Base-by-base conservation (phyloP, 2,888 invertebrate genomes). In the Trissolcus japonicus region DNA sequence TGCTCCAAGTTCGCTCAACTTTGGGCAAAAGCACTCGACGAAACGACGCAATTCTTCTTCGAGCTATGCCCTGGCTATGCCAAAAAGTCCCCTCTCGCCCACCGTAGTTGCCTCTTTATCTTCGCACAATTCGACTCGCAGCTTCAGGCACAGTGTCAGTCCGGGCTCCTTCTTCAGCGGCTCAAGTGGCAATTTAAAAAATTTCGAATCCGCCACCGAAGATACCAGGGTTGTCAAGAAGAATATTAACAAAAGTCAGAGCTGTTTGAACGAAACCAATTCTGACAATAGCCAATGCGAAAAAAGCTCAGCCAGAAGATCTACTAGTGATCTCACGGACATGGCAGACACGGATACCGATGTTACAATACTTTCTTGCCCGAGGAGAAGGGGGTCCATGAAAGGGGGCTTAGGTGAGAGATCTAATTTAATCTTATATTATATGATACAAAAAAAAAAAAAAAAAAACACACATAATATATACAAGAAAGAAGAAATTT, bases 311-410 rank as follows among this genome's bases (percentile, higher is more conserved):
- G 76, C 85, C 80, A 91, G 94, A 60, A 94, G 94, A 83, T 95
- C 95, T 0, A 95, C 95, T 1, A 95, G 95, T 17, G 95, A 95
- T 89, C 89, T 95, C 81, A 93, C 93, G 7, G 93, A 94, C 79
- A 86, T 91, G 80, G 90, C 89, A 19, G 90, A 93, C 79, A 91
- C 91, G 1, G 92, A 92, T 14, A 91, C 92, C 3, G 91, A 91
- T 16, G 91, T 92, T 66, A 93, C 93, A 0, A 89, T 92, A 3
- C 91, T 92, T 21, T 93, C 93, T 86, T 94, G 93, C 0, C 93
- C 93, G 0, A 91, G 94, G 83, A 90, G 95, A 29, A 91, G 94
- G 59, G 94, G 95, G 0, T 93, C 93, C 0, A 87, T 88, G 87
- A 88, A 88, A 61, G 87, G 87, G 35, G 88, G 88, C 4, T 80